Conservation (phyloP, 2,888 invertebrate genomes). For the Drosophila kuntzei region DNA sequence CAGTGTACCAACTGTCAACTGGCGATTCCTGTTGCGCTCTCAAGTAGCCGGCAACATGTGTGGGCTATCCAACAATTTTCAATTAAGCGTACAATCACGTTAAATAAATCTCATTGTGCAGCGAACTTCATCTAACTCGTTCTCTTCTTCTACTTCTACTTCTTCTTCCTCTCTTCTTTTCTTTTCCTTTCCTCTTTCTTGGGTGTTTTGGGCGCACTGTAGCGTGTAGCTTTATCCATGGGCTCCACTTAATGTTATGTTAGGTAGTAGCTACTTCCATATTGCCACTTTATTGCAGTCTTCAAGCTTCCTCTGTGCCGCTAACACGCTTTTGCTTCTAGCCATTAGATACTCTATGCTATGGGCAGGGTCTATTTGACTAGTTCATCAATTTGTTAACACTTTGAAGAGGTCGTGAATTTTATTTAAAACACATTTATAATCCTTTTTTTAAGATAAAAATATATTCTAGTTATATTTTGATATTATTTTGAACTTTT, state of each 20-base stretch:
- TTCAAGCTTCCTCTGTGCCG: constrained; percentile 52
- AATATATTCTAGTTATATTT: no score
- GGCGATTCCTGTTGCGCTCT: constrained; percentile 69
- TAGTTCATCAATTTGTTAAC: not conserved
- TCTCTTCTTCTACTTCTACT: not conserved
- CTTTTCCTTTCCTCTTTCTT: constrained; percentile 39
- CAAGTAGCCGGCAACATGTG: constrained; percentile 54
- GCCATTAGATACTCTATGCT: constrained; percentile 39
- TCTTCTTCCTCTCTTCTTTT: not conserved
- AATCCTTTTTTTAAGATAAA: no score
- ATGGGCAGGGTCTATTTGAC: not conserved
- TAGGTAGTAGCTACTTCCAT: constrained; percentile 48
- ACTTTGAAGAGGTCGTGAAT: no score
- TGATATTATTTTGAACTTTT: no score
- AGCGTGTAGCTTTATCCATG: constrained; percentile 11
- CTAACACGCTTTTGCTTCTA: constrained; percentile 80
- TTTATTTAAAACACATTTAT: no score
- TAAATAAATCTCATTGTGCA: constrained; percentile 80
- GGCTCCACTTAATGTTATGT: constrained; percentile 45
- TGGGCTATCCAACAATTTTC: constrained; percentile 75
- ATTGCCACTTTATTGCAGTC: constrained; percentile 65
- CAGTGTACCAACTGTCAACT: constrained; percentile 1
- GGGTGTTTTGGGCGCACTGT: not conserved
- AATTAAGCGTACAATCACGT: constrained; percentile 80
- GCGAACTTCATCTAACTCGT: constrained; percentile 59